Evolutionary conservation across 2,888 invertebrate species (phyloP).

Genomic region (Pristionchus exspectatus): DNA sequence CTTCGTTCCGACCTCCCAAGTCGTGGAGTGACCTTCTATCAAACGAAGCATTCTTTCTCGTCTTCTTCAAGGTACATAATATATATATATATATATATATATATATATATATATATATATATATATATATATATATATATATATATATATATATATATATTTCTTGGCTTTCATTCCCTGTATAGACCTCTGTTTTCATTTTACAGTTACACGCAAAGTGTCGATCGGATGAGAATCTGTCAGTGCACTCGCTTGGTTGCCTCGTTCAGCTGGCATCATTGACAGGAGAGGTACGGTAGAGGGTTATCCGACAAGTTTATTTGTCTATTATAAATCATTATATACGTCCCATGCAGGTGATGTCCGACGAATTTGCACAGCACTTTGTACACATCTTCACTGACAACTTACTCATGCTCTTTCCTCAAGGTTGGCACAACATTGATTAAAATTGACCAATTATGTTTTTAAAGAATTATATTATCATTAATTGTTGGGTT

Average conservation of each 20-base stretch:
- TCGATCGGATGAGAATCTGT: slow-evolving; percentile 86
- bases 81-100: too few species aligned
- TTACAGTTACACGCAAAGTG: slow-evolving; percentile 86
- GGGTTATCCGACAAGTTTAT: neutral
- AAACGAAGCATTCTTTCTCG: slow-evolving; percentile 86
- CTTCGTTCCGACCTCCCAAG: slow-evolving; percentile 82
- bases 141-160: too few species aligned
- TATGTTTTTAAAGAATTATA: neutral
- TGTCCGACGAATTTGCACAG: slow-evolving; percentile 58
- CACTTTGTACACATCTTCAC: slow-evolving; percentile 59
- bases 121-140: too few species aligned
- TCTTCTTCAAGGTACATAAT: slow-evolving; percentile 86
- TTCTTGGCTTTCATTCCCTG: too few species aligned
- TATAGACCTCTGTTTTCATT: neutral
- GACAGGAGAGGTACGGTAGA: slow-evolving; percentile 82
- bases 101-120: too few species aligned
- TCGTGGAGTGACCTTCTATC: slow-evolving; percentile 88
- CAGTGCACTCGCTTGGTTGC: slow-evolving; percentile 88
- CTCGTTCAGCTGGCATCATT: slow-evolving; percentile 88
- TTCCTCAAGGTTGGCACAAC: slow-evolving; percentile 57
- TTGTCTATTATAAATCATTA: neutral
- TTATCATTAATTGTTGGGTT: neutral
- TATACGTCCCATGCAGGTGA: slow-evolving; percentile 38
- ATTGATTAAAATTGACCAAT: neutral
- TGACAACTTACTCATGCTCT: slow-evolving; percentile 61